Percentiles rank a stretch among this genome's conserved stretches.
These are phyloP conservation scores for Himantopus leucocephalus DNA, from an alignment of 2,113 vertebrate species.

Conservation along the genomic window DNA sequence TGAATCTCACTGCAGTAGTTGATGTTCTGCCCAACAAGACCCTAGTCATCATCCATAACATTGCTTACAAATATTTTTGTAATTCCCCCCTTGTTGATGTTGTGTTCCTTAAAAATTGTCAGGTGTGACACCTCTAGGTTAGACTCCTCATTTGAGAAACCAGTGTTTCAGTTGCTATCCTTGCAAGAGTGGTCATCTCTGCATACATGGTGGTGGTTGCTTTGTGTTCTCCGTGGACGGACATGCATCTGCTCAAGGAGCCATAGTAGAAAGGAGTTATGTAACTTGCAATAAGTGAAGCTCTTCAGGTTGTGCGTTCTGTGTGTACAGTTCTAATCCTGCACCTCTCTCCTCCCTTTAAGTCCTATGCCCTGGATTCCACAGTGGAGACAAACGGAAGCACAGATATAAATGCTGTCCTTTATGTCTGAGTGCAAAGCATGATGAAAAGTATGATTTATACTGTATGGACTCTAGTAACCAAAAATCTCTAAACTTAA, in stretches of 20 bases:
- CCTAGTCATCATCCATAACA: background rate
- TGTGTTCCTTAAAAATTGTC: background rate
- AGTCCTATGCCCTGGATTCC: background rate
- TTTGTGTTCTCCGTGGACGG: background rate
- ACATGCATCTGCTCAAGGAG: background rate
- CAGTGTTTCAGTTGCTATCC: background rate
- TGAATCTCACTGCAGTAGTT: background rate
- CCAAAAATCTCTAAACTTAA: background rate
- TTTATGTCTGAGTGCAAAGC: background rate
- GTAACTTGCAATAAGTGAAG: background rate
- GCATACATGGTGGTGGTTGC: background rate
- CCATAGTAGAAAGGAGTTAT: background rate
- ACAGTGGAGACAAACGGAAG: background rate
- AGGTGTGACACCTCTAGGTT: background rate
- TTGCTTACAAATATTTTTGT: background rate
- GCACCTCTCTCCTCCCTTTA: background rate
- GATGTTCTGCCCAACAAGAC: background rate
- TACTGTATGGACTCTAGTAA: background rate
- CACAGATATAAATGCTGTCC: background rate
- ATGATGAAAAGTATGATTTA: background rate
- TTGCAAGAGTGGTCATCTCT: background rate
- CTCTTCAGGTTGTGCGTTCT: background rate
- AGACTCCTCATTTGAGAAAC: background rate
- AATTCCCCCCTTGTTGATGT: background rate
- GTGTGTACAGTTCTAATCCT: background rate